Evolutionary conservation across 2,113 vertebrate species (phyloP), one percentile per base, ranked within the genome.

Genomic region (Accipiter virgatus): DNA sequence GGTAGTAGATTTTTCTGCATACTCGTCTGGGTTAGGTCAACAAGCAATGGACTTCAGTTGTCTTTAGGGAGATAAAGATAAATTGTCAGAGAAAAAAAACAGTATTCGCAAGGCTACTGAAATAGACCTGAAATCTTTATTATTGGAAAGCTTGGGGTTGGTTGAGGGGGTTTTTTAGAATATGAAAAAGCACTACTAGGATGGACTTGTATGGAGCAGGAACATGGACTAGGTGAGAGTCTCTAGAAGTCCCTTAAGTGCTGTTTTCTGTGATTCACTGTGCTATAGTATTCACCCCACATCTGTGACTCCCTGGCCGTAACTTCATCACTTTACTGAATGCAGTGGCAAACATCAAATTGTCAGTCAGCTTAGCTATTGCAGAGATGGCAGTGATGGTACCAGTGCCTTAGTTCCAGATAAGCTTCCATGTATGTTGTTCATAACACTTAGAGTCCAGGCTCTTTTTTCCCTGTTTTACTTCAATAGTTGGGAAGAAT

Each of bases 11-110:
- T 78, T 84, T 89, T 67, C n/a, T 95, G 81, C 94, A 89, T 96
- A 86, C 18, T 55, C 29, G 34, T 89, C 81, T 93, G 56, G 89
- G 91, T 96, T 96, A 97, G 65, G 86, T 95, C 95, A 96, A 95
- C 86, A 96, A 94, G 42, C 59, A 88, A 58, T 22, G 47, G 72
- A 62, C 83, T 96, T 88, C 72, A 42, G 59, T 25, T 88, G 42
- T 83, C 94, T 88, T 74, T 74, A 89, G 61, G 42, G 42, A 91
- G 58, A 52, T 67, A 85, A 65, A 78, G 73, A 48, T 43, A 94
- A 93, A 50, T n/a, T 63, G 45, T 29, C 50, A 88, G 48, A 38
- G 27, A 13, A 43, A 84, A 87, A 95, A 58, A 36, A 1, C 14
- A 62, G 8, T 81, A 48, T 55, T 66, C n/a, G 55, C 12, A 65